These are phyloP conservation scores for Cephus sareptanus DNA, from an alignment of 2,888 invertebrate species.

Conservation along the genomic window DNA sequence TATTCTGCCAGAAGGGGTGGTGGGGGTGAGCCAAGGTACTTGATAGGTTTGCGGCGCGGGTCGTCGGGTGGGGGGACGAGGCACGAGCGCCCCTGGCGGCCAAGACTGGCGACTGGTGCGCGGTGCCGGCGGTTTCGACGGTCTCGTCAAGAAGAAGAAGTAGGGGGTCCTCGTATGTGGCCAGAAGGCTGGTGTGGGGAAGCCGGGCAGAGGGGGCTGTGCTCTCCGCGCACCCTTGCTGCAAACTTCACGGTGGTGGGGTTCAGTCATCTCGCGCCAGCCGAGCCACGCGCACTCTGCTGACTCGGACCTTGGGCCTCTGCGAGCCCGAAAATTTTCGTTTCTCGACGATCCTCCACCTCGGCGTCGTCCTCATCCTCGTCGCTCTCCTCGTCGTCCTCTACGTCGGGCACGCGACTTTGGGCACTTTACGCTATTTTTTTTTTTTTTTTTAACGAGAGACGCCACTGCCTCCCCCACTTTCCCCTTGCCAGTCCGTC, in stretches of 20 bases:
- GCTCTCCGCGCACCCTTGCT: slow-evolving; percentile 16
- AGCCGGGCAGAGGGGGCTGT: slow-evolving; percentile 5
- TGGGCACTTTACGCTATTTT: background rate
- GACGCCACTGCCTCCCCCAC: background rate
- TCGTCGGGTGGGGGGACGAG: background rate
- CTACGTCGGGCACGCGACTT: too few species aligned
- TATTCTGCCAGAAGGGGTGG: slow-evolving; percentile 37
- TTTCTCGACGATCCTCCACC: background rate
- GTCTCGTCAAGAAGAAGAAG: background rate
- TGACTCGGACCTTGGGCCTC: slow-evolving; percentile 1
- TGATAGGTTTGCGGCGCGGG: background rate
- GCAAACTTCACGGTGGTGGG: slow-evolving; percentile 33
- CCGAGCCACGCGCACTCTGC: slow-evolving; percentile 56
- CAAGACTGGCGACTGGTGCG: background rate
- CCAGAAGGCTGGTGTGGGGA: background rate
- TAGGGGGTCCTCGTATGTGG: slow-evolving; percentile 8
- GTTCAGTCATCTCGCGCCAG: slow-evolving; percentile 64
- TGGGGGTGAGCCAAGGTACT: background rate
- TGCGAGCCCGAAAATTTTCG: slow-evolving; percentile 2
- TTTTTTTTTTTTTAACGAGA: background rate
- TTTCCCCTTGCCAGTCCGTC: background rate
- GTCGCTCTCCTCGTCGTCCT: background rate
- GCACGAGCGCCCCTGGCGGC: background rate
- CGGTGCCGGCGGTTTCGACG: background rate
- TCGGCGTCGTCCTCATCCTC: background rate